phyloP scores from a whole-genome alignment of 2,888 invertebrate species.

The Erebia epiphron region DNA sequence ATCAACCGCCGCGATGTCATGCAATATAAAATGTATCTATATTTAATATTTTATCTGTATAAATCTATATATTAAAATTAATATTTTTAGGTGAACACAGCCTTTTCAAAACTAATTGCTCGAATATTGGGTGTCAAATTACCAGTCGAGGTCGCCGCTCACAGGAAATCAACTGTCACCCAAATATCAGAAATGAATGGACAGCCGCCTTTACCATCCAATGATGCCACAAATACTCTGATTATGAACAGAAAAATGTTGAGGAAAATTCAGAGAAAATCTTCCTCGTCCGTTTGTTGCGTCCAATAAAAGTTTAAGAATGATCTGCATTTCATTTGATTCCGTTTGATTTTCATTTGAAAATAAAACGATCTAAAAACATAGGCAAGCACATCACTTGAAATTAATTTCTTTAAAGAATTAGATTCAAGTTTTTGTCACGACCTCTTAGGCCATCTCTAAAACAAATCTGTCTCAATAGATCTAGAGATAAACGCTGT shows the following conservation, averaged over 20 bases:
- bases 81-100: conserved; percentile 81
- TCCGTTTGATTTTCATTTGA: background rate
- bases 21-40: too few relatives aligned
- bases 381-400: too few relatives aligned
- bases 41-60: too few relatives aligned
- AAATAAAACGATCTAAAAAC: too few relatives aligned
- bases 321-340: background rate
- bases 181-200: conserved; percentile 42
- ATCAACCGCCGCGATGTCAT: too few relatives aligned
- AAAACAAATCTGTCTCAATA: too few relatives aligned
- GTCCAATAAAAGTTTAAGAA: conserved; percentile 66
- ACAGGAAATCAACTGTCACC: conserved; percentile 47
- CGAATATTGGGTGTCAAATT: conserved; percentile 58
- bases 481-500: too few relatives aligned
- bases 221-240: conserved; percentile 56
- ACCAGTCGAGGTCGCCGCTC: conserved; percentile 46
- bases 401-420: too few relatives aligned
- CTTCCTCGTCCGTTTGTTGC: conserved; percentile 78
- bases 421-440: too few relatives aligned
- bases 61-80: too few relatives aligned
- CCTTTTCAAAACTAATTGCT: conserved; percentile 86
- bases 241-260: conserved; percentile 74
- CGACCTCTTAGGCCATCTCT: too few relatives aligned
- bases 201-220: conserved; percentile 40
- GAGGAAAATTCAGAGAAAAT: conserved; percentile 63